These are phyloP conservation scores for Apamea monoglypha DNA, from an alignment of 2,888 invertebrate species.

Conservation along the genomic window DNA sequence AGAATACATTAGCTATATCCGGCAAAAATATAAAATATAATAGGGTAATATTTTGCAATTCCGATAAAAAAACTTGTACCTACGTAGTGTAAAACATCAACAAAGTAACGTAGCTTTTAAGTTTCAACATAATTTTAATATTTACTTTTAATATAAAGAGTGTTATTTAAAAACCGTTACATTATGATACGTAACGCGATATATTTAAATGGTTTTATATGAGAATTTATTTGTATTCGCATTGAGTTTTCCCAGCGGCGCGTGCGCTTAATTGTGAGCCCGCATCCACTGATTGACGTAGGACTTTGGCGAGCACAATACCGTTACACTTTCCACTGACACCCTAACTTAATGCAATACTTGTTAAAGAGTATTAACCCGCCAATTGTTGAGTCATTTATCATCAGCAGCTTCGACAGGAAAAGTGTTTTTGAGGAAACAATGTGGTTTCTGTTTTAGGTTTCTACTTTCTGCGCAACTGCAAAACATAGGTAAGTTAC, in stretches of 20 bases:
- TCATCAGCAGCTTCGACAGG: constrained; percentile 19
- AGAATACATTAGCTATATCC: constrained; percentile 20
- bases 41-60: constrained; percentile 2
- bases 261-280: constrained; percentile 88
- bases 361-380: constrained; percentile 62
- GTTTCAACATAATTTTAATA: not conserved
- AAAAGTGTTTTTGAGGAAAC: constrained; percentile 19
- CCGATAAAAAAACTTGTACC: not conserved
- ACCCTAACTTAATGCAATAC: constrained; percentile 73
- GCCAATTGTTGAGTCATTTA: constrained; percentile 56
- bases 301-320: constrained; percentile 77
- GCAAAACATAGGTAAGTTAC: not conserved
- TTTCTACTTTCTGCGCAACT: not conserved
- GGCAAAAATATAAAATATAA: not conserved
- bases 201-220: constrained; percentile 80
- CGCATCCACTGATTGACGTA: constrained; percentile 88
- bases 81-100: not conserved
- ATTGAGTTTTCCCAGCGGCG: constrained; percentile 83
- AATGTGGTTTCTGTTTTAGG: not conserved
- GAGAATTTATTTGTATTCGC: constrained; percentile 86
- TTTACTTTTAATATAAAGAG: not conserved
- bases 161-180: constrained; percentile 48
- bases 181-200: constrained; percentile 54
- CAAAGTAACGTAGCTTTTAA: constrained; percentile 14
- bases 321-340: constrained; percentile 83